These are phyloP conservation scores for Capitella teleta DNA, from an alignment of 1,140 invertebrate species.

Conservation along the genomic window DNA sequence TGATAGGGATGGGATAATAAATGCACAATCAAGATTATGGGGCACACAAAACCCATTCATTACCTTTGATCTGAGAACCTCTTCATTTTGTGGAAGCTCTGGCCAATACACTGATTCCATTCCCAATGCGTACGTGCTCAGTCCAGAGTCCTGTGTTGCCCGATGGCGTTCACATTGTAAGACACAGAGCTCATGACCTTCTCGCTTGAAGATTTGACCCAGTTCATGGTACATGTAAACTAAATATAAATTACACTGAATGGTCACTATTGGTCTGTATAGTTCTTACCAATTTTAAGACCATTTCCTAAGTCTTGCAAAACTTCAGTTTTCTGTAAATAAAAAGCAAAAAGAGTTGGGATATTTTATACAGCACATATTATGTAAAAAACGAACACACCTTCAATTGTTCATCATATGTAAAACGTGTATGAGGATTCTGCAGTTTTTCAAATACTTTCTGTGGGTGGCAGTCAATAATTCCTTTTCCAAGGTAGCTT, in stretches of 20 bases:
- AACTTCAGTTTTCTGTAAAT: conserved; percentile 32
- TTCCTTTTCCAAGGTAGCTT: conserved; percentile 35
- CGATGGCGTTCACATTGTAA: conserved; percentile 28
- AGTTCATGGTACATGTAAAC: conserved; percentile 35
- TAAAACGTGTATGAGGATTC: conserved; percentile 34
- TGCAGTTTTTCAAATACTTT: conserved; percentile 29
- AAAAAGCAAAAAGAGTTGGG: no score
- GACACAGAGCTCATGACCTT: conserved; percentile 27
- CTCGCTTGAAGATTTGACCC: conserved; percentile 26
- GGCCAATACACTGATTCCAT: conserved; percentile 21
- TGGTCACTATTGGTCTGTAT: background rate
- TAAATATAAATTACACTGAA: conserved; percentile 15
- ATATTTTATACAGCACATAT: background rate
- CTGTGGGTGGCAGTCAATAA: conserved; percentile 27
- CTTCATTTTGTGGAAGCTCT: conserved; percentile 13
- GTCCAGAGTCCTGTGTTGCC: no score
- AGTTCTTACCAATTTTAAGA: conserved; percentile 29
- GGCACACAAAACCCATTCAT: background rate
- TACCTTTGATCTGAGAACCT: conserved; percentile 20
- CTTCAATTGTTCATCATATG: conserved; percentile 38
- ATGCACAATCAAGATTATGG: background rate
- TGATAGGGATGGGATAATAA: background rate
- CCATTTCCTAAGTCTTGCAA: conserved; percentile 23
- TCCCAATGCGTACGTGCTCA: no score
- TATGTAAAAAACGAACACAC: conserved; percentile 15